Base-by-base conservation (phyloP, 2,797 vertebrate genomes). In the Synaphobranchus kaupii region DNA sequence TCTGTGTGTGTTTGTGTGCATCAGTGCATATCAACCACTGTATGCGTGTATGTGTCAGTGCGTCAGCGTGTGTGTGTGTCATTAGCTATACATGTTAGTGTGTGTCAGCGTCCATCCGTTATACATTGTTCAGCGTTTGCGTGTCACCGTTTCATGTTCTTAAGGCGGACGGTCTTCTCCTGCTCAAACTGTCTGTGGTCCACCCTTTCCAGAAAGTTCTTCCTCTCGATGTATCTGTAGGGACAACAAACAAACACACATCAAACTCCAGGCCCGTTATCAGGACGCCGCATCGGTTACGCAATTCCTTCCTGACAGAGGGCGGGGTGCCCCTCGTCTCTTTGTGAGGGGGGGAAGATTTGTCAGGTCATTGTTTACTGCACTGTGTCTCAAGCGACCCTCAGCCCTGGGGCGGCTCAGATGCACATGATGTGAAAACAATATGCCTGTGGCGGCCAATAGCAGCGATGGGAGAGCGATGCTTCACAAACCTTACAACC, bases 131-230 rank as follows among this genome's bases (percentile, higher is more conserved):
- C 3, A 17, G 71, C 4, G 71, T 39, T 3, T 39, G 71, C 50
- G 44, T 1, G 31, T 98, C 96, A 98, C 91, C 90, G 97, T 87
- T 98, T 98, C 97, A 97, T 98, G 94, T 98, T 99, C 96, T 92
- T 98, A 88, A 99, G 95, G 63, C 98, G 96, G 89, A 99, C 94
- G 48, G 95, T 96, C 0, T 97, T 97, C 87, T 99, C 98, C 0
- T 96, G 94, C 94, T 99, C 97, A n/a, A 99, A 99, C 94, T 98
- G 98, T 13, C 98, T 97, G 91, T 98, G 97, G 94, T 99, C 98
- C 54, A 99, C 98, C 0, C 98, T 96, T 90, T 99, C 98, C 93
- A 99, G 95, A 93, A 99, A 99, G 9, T 98, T 98, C 91, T 98
- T 98, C 91, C 97, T 95, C 93, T 99, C 98, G 88, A 99, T 97